A percentile compares a stretch with the other conserved stretches of the same genome.
Evolutionary conservation across 2,888 invertebrate species (phyloP).

Genomic region (Thereva nobilitata): DNA sequence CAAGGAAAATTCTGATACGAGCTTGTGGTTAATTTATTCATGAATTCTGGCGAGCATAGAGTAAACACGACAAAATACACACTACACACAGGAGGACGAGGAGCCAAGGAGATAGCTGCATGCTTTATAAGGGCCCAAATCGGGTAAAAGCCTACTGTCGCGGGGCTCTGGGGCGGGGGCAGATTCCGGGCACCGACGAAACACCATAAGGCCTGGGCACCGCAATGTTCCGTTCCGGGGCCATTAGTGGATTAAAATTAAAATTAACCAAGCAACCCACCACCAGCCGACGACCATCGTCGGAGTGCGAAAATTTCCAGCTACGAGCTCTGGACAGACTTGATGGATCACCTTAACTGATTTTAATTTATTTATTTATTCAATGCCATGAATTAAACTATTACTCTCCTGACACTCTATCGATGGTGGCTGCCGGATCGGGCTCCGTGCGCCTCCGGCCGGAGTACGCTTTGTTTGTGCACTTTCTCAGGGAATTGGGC

Average conservation of each 20-base stretch:
- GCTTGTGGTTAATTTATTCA: constrained; percentile 33
- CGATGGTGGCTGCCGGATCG: not conserved
- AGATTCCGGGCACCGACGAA: not conserved
- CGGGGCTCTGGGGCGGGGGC: too few relatives aligned
- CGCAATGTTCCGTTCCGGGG: not conserved
- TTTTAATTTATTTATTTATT: constrained; percentile 44
- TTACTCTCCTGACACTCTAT: constrained; percentile 25
- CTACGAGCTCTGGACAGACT: constrained; percentile 27
- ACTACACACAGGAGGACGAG: constrained; percentile 14
- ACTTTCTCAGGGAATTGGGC: too few relatives aligned
- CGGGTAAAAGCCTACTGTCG: constrained; percentile 11
- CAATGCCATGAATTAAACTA: constrained; percentile 41
- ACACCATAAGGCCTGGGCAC: too few relatives aligned
- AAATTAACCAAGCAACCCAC: constrained; percentile 38
- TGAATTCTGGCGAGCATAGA: constrained; percentile 35
- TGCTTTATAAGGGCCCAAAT: constrained; percentile 11
- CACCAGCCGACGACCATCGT: not conserved
- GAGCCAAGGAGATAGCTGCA: constrained; percentile 30
- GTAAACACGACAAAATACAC: constrained; percentile 33
- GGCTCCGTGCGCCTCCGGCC: too few relatives aligned
- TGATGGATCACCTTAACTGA: constrained; percentile 43
- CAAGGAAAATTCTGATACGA: constrained; percentile 8
- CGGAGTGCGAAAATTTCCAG: constrained; percentile 25
- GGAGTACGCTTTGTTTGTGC: too few relatives aligned
- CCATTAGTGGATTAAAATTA: constrained; percentile 42